These are phyloP conservation scores for Sander lucioperca DNA, from an alignment of 2,113 vertebrate species.

Conservation along the genomic window DNA sequence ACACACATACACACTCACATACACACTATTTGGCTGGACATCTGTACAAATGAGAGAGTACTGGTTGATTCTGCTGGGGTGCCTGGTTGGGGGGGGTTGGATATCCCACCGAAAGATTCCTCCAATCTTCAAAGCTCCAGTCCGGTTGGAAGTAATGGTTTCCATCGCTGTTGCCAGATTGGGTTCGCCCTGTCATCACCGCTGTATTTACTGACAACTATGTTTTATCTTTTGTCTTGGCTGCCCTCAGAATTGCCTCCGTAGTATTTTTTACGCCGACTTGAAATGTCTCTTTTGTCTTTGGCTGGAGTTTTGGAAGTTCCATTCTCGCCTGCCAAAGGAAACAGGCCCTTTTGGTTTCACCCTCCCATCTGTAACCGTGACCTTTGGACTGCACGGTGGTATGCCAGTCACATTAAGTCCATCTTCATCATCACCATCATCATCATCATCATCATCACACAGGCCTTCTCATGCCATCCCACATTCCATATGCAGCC, in stretches of 20 bases:
- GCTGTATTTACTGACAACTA: constrained; percentile 62
- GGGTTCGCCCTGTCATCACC: constrained; percentile 65
- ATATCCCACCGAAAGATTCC: constrained; percentile 64
- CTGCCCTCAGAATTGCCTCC: constrained; percentile 53
- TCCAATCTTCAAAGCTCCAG: constrained; percentile 72
- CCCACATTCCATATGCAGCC: constrained; percentile 10
- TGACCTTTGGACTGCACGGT: constrained; percentile 56
- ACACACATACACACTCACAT: constrained; percentile 12
- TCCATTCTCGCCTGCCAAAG: constrained; percentile 58
- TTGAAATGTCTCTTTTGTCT: constrained; percentile 66
- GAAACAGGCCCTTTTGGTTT: constrained; percentile 51
- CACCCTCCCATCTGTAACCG: constrained; percentile 2
- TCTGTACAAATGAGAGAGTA: constrained; percentile 64
- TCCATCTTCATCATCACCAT: constrained; percentile 34
- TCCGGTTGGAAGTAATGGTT: constrained; percentile 74
- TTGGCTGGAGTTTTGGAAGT: constrained; percentile 63
- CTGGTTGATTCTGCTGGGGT: constrained; percentile 55
- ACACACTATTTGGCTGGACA: constrained; percentile 66
- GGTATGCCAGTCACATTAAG: constrained; percentile 50
- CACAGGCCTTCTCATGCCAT: constrained; percentile 22
- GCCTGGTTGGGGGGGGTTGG: constrained; percentile 29
- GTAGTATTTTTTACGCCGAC: constrained; percentile 56
- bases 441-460: constrained; percentile 20
- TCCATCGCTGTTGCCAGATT: constrained; percentile 71
- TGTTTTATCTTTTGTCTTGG: constrained; percentile 68